Evolutionary conservation across 1,140 invertebrate species (phyloP).

Genomic region (Popillia japonica): DNA sequence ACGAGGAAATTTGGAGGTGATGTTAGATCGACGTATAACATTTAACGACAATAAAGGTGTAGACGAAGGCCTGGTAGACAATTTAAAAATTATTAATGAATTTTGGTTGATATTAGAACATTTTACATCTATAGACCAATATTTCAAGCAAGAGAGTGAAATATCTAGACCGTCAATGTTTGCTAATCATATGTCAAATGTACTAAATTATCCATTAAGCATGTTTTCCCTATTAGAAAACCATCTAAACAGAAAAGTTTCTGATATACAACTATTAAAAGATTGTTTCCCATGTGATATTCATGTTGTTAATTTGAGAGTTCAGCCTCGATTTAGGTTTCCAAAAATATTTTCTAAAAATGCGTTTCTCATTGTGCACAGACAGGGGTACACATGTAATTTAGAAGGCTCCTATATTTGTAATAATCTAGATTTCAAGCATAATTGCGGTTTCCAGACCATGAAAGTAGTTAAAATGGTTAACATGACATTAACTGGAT

Average conservation of each 20-base stretch:
- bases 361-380: background rate
- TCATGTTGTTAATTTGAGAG: constrained; percentile 61
- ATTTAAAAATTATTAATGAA: constrained; percentile 76
- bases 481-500: background rate
- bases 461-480: background rate
- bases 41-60: constrained; percentile 88
- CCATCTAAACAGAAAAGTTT: constrained; percentile 44
- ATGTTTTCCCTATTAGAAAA: constrained; percentile 73
- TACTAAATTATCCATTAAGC: constrained; percentile 76
- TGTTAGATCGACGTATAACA: too few species aligned
- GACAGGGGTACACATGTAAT: background rate
- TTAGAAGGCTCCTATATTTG: background rate
- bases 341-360: background rate
- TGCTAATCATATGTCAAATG: constrained; percentile 74
- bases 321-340: background rate
- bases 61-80: constrained; percentile 90
- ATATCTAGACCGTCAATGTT: constrained; percentile 71
- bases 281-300: constrained; percentile 82
- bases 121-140: constrained; percentile 52
- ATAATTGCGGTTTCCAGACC: background rate
- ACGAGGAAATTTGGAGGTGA: too few species aligned
- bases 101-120: constrained; percentile 86
- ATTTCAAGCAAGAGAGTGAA: constrained; percentile 49
- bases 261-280: constrained; percentile 49
- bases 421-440: background rate